Evolutionary conservation across 2,888 invertebrate genomes (phyloP), one percentile per base, ranked within the genome.

Genomic region (Pyrocoelia pectoralis): DNA sequence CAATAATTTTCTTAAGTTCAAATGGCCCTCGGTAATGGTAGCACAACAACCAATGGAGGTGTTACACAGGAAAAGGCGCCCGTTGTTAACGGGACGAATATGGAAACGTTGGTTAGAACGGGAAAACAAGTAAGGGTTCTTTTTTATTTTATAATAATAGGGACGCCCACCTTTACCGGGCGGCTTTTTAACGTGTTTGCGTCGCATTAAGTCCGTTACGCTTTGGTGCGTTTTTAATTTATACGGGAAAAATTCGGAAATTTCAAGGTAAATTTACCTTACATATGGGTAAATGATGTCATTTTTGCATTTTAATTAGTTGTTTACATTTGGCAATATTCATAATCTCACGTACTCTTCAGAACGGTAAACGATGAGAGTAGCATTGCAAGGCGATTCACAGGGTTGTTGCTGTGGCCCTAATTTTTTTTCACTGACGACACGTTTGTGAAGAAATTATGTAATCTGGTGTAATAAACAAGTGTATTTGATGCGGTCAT

Each of bases 51-150:
- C 71, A 81, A 81, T 67, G 81, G 81, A 73, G 80, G 79, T 75
- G 79, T 81, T 72, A 76, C 77, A 72, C 78, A 80, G 70, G 82
- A 82, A 73, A 84, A 85, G 75, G 86, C 86, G 61, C 86, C 86
- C 64, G 85, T 86, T 60, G 86, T 86, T 69, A 85, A 85, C 74
- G 86, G 86, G 67, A 85, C 84, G 67, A 85, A 85, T 76, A 85
- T 85, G 81, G 86, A 86, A 79, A 86, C 86, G 33, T 77, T 86
- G 67, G 86, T 85, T 38, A 82, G 86, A 68, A 79, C 83, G 64
- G 85, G 84, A 68, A 86, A 86, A 80, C 85, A 86, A 84, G 86
- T 86, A 81, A 71, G 33, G n/a, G 9, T 33, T 33, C 9, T 6
- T 24, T 6, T 6, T 24, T 3, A 3, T 24, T 3, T 6, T 24